Evolutionary conservation across 2,797 vertebrate genomes (phyloP), one percentile per base, ranked within the genome.

Genomic region (Poecilia velifera): DNA sequence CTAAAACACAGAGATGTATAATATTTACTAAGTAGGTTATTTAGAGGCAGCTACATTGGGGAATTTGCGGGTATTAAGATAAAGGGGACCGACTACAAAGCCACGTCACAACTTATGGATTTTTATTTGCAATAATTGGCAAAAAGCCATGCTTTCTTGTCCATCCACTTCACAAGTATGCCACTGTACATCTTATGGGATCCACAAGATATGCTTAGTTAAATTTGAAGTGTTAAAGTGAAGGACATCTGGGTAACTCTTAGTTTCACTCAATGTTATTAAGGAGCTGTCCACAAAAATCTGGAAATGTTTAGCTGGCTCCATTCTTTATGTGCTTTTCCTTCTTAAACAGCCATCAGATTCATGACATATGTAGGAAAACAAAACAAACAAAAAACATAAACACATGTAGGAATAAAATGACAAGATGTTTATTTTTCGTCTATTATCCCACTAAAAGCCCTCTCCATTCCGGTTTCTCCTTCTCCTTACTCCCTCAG

Each of bases 381-480:
- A 88, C 34, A 34, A 34, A 34, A 34, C 34, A 34, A 34, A 34
- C 34, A 90, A 90, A 90, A 1, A 1, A 7, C 39, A 41, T 1
- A 41, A 41, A 41, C 41, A 41, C 6, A 41, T 8, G 8, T 6
- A 41, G 88, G 90, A 93, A 92, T 89, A 28, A 92, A 94, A 90
- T 31, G 92, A 88, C 87, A 84, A 91, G 90, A 90, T 92, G 93
- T 94, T 94, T 93, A 93, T 92, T 93, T 93, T 70, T 94, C 88
- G 90, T 92, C 91, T 90, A 93, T 94, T 93, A 94, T 94, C 91
- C 90, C 84, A 76, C 91, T 91, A 92, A 95, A 93, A 91, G 88
- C 91, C 91, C 86, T 92, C 91, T 93, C 89, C 90, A 93, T 93
- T 91, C 90, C 86, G 72, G 70, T 78, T 55, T 85, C 70, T 84